Evolutionary conservation across 2,797 vertebrate genomes (phyloP), one percentile per base, ranked within the genome.

Genomic region (Sphenodon punctatus): DNA sequence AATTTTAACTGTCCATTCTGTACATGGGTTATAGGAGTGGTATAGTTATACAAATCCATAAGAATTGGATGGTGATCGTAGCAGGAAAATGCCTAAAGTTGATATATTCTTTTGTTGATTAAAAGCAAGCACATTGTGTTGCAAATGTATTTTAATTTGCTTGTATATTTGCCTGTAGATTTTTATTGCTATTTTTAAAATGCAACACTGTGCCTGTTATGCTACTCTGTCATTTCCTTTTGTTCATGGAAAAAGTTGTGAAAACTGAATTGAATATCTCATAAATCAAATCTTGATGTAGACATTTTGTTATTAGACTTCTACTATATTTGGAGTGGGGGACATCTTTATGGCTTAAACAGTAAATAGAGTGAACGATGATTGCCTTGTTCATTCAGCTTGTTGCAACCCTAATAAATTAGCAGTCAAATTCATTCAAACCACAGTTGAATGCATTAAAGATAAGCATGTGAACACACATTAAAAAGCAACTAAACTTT

Each of bases 151-250:
- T 46, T 46, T 46, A 46, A 23, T 23, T 23, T 46, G 36, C 36
- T 34, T 36, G 34, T 36, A 36, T 36, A 34, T 36, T 36, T 34
- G 8, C 34, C 75, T 36, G 1, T 2, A 14, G n/a, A n/a, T n/a
- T 66, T 85, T 81, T 69, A 63, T 53, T 80, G 80, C 48, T 12
- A 63, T 86, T 87, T 48, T 80, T 46, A 3, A 59, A 25, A 32
- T 15, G 5, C 78, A 70, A 53, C 6, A 9, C 56, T 67, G 19
- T 38, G 49, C 69, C 32, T 76, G 64, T 22, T 66, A 8, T 8
- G n/a, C n/a, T n/a, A n/a, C n/a, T n/a, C n/a, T 84, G 13, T 80
- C 30, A 10, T 3, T 30, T 64, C 84, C 70, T 32, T 5, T 7
- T 76, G 38, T 30, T 72, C 1, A 1, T 5, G 64, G 53, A 84